Base-by-base conservation (phyloP, 2,113 vertebrate species). In the Rhabdornis inornatus region DNA sequence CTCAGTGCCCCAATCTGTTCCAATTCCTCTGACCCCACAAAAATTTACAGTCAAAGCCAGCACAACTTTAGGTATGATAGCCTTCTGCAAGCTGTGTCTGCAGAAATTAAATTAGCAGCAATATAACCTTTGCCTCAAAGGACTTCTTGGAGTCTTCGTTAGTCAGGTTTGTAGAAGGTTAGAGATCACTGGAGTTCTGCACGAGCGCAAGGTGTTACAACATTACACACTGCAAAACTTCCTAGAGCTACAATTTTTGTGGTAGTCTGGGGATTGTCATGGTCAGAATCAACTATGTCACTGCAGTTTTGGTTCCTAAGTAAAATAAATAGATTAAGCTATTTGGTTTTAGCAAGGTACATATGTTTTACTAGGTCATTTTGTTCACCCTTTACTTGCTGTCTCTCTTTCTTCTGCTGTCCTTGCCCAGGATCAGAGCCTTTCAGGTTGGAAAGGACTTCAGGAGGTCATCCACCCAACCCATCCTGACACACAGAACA, bases 241-340 rank as follows among this genome's bases (percentile, higher is more conserved):
- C 31, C 45, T 70, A 15, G 39, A 95, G 57, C 42, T 95, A 40
- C 63, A 80, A 6, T 70, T 96, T 95, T 90, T 87, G 78, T 77
- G 66, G 68, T 52, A 90, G 78, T 66, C 75, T 94, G 71, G 94
- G 90, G 78, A 95, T 59, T 80, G 78, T 60, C 3, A 1, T 70
- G 78, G 87, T 96, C 94, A 93, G 78, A 95, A 83, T 63, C 91
- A 89, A 50, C 79, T 76, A 76, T 79, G 37, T 95, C 84, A 65
- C 70, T 42, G 42, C 61, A 85, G 57, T 75, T 93, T 87, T 39
- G 30, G 89, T 95, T 95, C 89, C 89, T 69, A 96, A 89, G 89
- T 65, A 78, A 95, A 97, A 96, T 45, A 94, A 96, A 95, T 83
- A 94, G 68, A 90, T 78, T 20, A 64, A 69, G 57, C 15, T 45